Conservation (phyloP, 2,113 vertebrate genomes). For the Muntiacus reevesi region DNA sequence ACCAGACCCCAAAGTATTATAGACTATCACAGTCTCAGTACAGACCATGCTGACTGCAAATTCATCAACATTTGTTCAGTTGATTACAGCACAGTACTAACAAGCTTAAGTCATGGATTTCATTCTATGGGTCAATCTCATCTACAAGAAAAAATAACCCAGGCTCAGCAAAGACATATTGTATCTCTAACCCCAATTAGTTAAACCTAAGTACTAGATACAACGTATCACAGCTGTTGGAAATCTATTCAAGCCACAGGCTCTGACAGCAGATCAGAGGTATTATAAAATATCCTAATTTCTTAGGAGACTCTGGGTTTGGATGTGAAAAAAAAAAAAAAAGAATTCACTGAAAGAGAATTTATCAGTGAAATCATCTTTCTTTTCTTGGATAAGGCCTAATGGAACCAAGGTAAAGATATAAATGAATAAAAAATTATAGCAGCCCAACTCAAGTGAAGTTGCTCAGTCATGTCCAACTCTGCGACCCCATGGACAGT, state of each 20-base stretch:
- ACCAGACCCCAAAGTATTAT: neutral
- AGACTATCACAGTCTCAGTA: neutral
- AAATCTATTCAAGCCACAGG: neutral
- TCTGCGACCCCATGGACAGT: neutral
- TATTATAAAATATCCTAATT: neutral
- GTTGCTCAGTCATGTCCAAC: neutral
- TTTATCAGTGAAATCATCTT: constrained; percentile 5
- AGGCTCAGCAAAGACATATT: neutral
- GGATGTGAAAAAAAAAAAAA: neutral
- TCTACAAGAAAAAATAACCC: neutral
- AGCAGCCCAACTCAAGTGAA: neutral
- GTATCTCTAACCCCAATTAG: neutral
- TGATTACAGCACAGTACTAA: neutral
- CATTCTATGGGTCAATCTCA: neutral
- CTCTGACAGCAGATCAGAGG: neutral
- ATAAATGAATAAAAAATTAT: neutral
- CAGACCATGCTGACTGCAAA: neutral
- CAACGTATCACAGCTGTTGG: neutral
- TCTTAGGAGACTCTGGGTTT: neutral
- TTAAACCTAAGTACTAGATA: neutral
- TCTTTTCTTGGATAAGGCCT: neutral
- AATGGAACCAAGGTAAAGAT: neutral
- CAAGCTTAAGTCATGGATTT: neutral
- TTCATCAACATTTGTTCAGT: neutral
- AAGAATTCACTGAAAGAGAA: neutral